Evolutionary conservation across 92 coral and sea anemone species (phyloP).

Genomic region (Palythoa grandis): DNA sequence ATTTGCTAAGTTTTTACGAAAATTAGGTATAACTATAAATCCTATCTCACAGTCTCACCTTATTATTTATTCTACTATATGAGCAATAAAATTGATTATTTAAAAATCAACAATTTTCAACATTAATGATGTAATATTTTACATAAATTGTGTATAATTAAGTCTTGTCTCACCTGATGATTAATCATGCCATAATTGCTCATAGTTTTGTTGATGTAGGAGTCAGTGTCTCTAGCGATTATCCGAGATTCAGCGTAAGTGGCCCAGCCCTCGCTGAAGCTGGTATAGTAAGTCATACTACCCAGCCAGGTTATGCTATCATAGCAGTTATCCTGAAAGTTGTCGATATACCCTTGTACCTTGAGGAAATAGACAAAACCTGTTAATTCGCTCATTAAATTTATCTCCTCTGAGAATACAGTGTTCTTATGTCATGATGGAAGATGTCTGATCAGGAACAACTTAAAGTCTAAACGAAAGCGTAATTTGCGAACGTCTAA

Average conservation of each 20-base stretch:
- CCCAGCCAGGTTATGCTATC: slow-evolving; percentile 68
- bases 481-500: too few species aligned
- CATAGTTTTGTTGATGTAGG: slow-evolving; percentile 56
- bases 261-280: slow-evolving; percentile 98
- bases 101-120: too few species aligned
- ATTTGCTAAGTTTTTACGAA: too few species aligned
- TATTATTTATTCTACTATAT: too few species aligned
- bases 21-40: too few species aligned
- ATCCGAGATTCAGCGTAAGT: slow-evolving; percentile 84
- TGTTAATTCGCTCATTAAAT: background rate
- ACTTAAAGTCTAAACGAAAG: too few species aligned
- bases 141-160: too few species aligned
- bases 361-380: background rate
- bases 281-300: slow-evolving; percentile 52
- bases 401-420: background rate
- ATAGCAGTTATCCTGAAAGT: slow-evolving; percentile 54
- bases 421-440: background rate
- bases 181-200: slow-evolving; percentile 89
- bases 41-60: too few species aligned
- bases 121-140: too few species aligned
- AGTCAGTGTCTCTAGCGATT: slow-evolving; percentile 69
- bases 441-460: too few species aligned
- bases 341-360: slow-evolving; percentile 84
- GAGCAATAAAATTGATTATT: too few species aligned
- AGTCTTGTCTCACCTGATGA: slow-evolving; percentile 61